Evolutionary conservation across 2,797 vertebrate genomes (phyloP).

Genomic region (Malurus leucopterus): DNA sequence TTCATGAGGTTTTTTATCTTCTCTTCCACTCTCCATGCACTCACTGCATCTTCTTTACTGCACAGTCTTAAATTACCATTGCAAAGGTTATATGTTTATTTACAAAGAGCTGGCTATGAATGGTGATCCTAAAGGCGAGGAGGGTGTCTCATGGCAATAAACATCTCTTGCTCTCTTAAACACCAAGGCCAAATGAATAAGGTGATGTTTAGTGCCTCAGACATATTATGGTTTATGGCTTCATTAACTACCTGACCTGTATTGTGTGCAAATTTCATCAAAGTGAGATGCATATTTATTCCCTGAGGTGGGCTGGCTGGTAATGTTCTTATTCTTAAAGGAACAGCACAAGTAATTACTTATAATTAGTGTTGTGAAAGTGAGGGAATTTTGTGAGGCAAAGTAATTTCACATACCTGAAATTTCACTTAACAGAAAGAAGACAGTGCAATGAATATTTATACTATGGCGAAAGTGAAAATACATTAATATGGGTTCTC

Average conservation of each 20-base stretch:
- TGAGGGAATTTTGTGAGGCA: constrained; percentile 40
- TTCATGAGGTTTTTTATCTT: constrained; percentile 78
- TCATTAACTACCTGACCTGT: constrained; percentile 71
- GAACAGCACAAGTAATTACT: constrained; percentile 63
- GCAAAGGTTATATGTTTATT: constrained; percentile 80
- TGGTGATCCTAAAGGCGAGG: constrained; percentile 62
- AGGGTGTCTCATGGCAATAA: constrained; percentile 69
- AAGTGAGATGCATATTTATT: constrained; percentile 64
- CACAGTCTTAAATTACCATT: constrained; percentile 75
- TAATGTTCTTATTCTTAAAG: constrained; percentile 63
- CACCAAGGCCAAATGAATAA: constrained; percentile 57
- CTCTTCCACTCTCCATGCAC: constrained; percentile 57
- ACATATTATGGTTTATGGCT: constrained; percentile 64
- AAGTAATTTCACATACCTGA: constrained; percentile 34
- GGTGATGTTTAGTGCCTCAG: constrained; percentile 57
- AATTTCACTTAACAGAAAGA: constrained; percentile 29
- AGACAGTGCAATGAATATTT: constrained; percentile 1
- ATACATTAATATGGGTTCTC: background rate
- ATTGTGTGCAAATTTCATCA: constrained; percentile 71
- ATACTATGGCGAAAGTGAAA: background rate
- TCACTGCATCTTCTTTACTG: constrained; percentile 72
- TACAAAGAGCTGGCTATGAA: constrained; percentile 69
- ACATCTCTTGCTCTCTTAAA: constrained; percentile 67
- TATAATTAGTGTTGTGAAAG: constrained; percentile 57
- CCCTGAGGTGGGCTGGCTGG: constrained; percentile 37